Conservation (phyloP, 2,888 invertebrate genomes). For the Malacosoma neustria region DNA sequence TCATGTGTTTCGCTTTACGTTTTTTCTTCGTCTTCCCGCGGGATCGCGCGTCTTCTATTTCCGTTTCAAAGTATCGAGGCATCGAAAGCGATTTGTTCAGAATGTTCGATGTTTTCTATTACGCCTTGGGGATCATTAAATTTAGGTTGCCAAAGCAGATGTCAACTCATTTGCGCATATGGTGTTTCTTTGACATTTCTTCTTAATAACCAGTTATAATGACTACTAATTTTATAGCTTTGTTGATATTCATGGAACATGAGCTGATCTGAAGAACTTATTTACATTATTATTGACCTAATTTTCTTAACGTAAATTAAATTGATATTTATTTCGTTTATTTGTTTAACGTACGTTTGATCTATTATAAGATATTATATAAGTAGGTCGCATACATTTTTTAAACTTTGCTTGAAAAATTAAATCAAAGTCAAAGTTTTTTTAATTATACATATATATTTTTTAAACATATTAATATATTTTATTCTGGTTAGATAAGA, state of each 20-base stretch:
- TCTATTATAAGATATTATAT: no score
- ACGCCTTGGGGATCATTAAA: conserved; percentile 66
- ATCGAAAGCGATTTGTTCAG: conserved; percentile 57
- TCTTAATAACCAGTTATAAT: not conserved
- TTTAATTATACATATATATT: no score
- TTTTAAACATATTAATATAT: no score
- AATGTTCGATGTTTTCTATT: conserved; percentile 69
- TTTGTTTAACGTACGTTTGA: no score
- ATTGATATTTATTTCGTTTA: no score
- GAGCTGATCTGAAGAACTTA: no score
- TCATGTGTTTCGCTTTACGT: conserved; percentile 71
- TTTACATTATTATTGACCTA: no score
- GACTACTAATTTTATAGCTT: conserved; percentile 13
- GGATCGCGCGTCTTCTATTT: conserved; percentile 74
- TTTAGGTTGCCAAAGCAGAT: conserved; percentile 49
- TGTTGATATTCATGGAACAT: conserved; percentile 12
- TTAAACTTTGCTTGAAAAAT: no score
- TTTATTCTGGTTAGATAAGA: no score
- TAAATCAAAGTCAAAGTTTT: no score
- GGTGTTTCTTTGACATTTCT: conserved; percentile 26
- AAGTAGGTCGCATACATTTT: no score
- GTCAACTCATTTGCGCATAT: conserved; percentile 48
- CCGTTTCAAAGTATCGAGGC: conserved; percentile 59
- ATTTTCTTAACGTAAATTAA: no score
- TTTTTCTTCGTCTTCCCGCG: conserved; percentile 68